Evolutionary conservation across 2,113 vertebrate species (phyloP).

Genomic region (Burhinus bistriatus): DNA sequence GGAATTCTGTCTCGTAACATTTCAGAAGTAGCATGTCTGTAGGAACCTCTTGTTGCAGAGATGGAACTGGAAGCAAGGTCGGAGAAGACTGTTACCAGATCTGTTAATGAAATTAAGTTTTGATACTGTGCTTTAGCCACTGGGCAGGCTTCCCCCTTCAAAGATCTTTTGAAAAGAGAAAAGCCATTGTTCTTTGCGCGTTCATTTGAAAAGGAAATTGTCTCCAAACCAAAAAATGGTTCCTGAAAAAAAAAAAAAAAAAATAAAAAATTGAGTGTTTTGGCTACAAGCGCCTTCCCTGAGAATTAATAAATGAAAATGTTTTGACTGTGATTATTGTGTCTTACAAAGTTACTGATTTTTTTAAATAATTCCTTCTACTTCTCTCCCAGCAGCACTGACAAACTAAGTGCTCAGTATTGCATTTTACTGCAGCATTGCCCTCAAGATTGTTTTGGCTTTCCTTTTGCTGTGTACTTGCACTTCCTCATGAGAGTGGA

Average conservation of each 20-base stretch:
- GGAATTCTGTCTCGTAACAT: neutral
- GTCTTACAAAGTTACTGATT: neutral
- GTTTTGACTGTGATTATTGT: neutral
- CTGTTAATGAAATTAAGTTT: conserved; percentile 47
- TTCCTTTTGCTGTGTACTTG: conserved; percentile 53
- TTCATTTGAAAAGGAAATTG: conserved; percentile 62
- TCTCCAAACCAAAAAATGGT: conserved; percentile 53
- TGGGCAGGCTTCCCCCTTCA: conserved; percentile 30
- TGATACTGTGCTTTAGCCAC: conserved; percentile 36
- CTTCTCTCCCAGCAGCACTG: neutral
- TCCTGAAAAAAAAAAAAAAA: neutral
- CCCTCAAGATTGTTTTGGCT: conserved; percentile 53
- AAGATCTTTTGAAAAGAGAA: conserved; percentile 57
- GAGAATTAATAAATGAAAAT: neutral
- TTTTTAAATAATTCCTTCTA: neutral
- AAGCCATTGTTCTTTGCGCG: conserved; percentile 58
- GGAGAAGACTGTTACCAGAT: conserved; percentile 10
- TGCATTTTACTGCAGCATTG: conserved; percentile 24
- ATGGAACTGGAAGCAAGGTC: neutral
- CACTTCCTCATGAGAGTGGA: conserved; percentile 53
- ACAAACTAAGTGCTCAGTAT: neutral
- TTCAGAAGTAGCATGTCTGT: neutral
- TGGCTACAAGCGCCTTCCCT: neutral
- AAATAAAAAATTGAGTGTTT: neutral
- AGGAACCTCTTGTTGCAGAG: neutral